Evolutionary conservation across 30 jellyfish, hydroid and myxozoan species (phyloP), one percentile per base, ranked within the genome.

Genomic region (Catostylus mosaicus): DNA sequence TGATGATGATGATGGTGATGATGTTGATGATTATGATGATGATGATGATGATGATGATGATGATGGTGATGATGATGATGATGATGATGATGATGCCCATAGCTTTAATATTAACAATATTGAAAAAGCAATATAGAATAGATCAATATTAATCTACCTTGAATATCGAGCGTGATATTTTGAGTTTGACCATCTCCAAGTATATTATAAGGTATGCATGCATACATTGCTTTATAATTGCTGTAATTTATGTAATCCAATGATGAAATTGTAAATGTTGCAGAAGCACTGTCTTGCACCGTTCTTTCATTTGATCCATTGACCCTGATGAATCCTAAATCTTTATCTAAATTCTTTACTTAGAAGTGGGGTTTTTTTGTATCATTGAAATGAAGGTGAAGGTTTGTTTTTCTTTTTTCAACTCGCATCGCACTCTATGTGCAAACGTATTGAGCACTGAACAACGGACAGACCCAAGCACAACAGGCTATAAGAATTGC

Each of bases 121-220:
- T 36, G 36, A 0, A 67, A n/a, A n/a, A n/a, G n/a, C n/a, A n/a
- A n/a, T n/a, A n/a, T n/a, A n/a, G n/a, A n/a, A n/a, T n/a, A n/a
- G n/a, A n/a, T n/a, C n/a, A n/a, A n/a, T n/a, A n/a, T n/a, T n/a
- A n/a, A n/a, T n/a, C n/a, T n/a, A 82, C 80, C 92, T 67, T 67
- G 85, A 67, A 82, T 67, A 67, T 67, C 78, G 22, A 68, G 67
- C 4, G 45, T 36, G 2, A 22, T 29, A 68, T 51, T 38, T 4
- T 33, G 60, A 30, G 70, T 20, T 26, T 71, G 2, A 12, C 78
- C 68, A 51, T 52, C 51, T 2, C 85, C 85, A 68, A 47, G 33
- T 23, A 9, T 47, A n/a, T 82, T 68, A 30, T 32, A 30, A 0
- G 91, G 51, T 50, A 50, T 69, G 72, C 91, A 82, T 38, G 46